phyloP scores from a whole-genome alignment of 2,797 vertebrate genomes.

The Neostethus bicornis region DNA sequence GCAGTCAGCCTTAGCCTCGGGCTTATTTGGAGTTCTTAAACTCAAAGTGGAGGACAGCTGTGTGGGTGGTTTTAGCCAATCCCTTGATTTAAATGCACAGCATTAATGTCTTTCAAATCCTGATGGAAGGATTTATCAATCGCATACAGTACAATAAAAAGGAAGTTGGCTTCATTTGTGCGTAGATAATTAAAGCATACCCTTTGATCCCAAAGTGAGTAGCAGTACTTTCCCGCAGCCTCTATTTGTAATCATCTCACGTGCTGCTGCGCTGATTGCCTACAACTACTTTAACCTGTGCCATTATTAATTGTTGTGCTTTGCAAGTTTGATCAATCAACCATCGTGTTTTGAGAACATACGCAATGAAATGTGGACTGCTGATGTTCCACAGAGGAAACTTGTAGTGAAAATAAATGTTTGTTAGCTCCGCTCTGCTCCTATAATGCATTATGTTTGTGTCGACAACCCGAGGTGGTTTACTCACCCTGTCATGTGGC shows the following conservation, averaged over 20 bases:
- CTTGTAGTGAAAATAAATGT: not conserved
- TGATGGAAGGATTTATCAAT: not conserved
- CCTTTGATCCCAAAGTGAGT: slow-evolving; percentile 16
- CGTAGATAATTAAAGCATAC: slow-evolving; percentile 17
- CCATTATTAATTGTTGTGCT: slow-evolving; percentile 48
- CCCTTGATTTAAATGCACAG: slow-evolving; percentile 5
- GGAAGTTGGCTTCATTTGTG: slow-evolving; percentile 22
- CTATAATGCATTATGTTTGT: not conserved
- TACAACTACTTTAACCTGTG: slow-evolving; percentile 51
- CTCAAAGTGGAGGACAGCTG: not conserved
- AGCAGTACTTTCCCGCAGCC: slow-evolving; percentile 15
- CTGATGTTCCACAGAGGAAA: slow-evolving; percentile 2
- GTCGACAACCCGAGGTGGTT: not conserved
- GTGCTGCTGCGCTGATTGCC: slow-evolving; percentile 43
- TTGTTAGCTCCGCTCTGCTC: slow-evolving; percentile 1
- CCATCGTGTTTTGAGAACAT: slow-evolving; percentile 43
- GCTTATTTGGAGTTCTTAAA: slow-evolving; percentile 4
- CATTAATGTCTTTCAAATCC: slow-evolving; percentile 1
- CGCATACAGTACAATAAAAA: slow-evolving; percentile 6
- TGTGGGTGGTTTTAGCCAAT: not conserved
- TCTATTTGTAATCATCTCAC: slow-evolving; percentile 37
- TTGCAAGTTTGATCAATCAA: slow-evolving; percentile 57
- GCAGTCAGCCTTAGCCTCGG: slow-evolving; percentile 11
- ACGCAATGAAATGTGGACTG: slow-evolving; percentile 20
- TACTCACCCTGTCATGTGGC: slow-evolving; percentile 23